Base-by-base conservation (phyloP, 23 tunicate genomes). In the Aplidium turbinatum region DNA sequence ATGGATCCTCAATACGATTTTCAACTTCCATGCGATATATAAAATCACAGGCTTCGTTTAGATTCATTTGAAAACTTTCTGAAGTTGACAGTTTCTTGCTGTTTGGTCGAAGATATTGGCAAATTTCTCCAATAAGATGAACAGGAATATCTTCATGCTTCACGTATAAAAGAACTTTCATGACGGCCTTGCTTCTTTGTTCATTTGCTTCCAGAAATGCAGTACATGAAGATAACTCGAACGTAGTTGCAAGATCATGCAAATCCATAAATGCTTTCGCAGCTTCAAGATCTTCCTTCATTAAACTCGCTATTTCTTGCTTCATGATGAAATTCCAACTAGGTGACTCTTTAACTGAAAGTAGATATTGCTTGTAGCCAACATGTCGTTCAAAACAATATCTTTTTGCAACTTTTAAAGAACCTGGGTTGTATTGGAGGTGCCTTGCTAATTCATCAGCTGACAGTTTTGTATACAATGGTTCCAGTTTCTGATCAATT, bases 101-200 rank as follows among this genome's bases (percentile, higher is more conserved):
- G 20, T 61, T 32, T n/a, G 4, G 6, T 3, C 73, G 51, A 5
- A 66, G 4, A 3, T 66, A 29, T 16, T 66, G 73, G 27, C 73
- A 66, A 38, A 66, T 66, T 23, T 66, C 38, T 11, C 73, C 73
- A 66, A 66, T 66, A 6, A 38, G 38, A 38, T 38, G 73, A 66
- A 66, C 27, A 66, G 73, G 73, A 19, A 66, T 38, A 39, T 66
- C 52, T 35, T 35, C 27, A 16, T 36, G 52, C 11, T 38, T n/a
- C 4, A 66, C 5, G 18, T 9, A 35, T 4, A 11, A 16, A 5
- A 66, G 29, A 66, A 38, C 52, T 24, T 66, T 38, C 29, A 11
- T 6, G 31, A 60, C n/a, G n/a, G n/a, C n/a, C 36, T 31, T 60
- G 36, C 6, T 60, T 6, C 36, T 26, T 60, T 60, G 5, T n/a